phyloP scores from a whole-genome alignment of 2,113 vertebrate genomes.

The Sigmodon hispidus region DNA sequence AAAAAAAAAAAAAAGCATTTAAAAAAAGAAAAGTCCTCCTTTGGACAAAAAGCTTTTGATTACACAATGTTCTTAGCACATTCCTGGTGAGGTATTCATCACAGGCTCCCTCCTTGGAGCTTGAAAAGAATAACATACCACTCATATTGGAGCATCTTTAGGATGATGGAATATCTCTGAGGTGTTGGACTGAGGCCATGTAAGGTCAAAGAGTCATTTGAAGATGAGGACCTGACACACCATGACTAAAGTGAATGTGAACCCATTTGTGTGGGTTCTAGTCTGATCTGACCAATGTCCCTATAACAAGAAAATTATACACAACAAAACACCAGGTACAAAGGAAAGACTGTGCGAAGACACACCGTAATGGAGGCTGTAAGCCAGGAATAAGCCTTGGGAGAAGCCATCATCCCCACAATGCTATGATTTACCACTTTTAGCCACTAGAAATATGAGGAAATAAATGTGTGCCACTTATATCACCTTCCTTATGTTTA shows the following conservation, averaged over 20 bases:
- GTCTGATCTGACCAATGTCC: background rate
- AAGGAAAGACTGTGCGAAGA: background rate
- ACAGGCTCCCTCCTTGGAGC: background rate
- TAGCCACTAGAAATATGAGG: background rate
- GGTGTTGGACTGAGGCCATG: background rate
- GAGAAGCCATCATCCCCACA: background rate
- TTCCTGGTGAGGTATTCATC: background rate
- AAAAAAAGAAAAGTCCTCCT: background rate
- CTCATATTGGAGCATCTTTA: background rate
- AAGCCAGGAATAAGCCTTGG: background rate
- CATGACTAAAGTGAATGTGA: background rate
- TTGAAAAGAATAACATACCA: background rate
- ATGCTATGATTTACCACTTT: background rate
- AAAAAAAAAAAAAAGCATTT: slow-evolving; percentile 10
- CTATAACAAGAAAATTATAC: background rate
- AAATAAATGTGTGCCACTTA: background rate
- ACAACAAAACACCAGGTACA: background rate
- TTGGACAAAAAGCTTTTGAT: slow-evolving; percentile 60
- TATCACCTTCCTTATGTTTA: background rate
- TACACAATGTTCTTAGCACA: slow-evolving; percentile 22
- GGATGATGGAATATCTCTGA: background rate
- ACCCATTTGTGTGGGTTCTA: background rate
- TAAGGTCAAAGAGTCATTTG: background rate
- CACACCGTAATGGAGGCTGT: background rate
- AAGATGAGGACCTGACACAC: background rate